A percentile compares a stretch with the other conserved stretches of the same genome.
Evolutionary conservation across 2,113 vertebrate genomes (phyloP).

Genomic region (Sander vitreus): DNA sequence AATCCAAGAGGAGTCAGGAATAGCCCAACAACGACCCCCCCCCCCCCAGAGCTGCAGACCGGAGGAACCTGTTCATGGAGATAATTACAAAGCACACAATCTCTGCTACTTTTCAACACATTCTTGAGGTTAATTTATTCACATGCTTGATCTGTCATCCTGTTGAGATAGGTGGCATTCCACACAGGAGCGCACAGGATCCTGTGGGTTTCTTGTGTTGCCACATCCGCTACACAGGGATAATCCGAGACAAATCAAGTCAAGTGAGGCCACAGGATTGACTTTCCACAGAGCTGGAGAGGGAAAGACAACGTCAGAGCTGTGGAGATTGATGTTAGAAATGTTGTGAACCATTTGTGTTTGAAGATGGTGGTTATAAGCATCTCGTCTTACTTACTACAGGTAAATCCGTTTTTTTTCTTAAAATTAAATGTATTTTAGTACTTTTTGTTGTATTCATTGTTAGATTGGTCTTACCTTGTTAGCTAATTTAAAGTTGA

Average conservation of each 20-base stretch:
- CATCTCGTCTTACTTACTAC: conserved; percentile 2
- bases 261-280: conserved; percentile 66
- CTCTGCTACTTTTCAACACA: conserved; percentile 19
- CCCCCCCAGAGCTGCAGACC: conserved; percentile 33
- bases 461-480: not conserved
- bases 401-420: conserved; percentile 52
- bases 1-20: conserved; percentile 80
- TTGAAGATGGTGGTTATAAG: conserved; percentile 14
- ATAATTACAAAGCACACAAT: conserved; percentile 5
- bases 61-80: conserved; percentile 11
- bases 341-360: conserved; percentile 13
- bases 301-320: conserved; percentile 42
- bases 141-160: not conserved
- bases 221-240: conserved; percentile 31
- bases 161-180: conserved; percentile 13
- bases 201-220: not conserved
- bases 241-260: conserved; percentile 75
- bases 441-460: not conserved
- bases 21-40: conserved; percentile 40
- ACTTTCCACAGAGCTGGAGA: conserved; percentile 47
- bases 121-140: conserved; percentile 14
- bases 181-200: conserved; percentile 21
- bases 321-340: conserved; percentile 36
- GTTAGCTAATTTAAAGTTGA: not conserved
- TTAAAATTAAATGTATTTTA: not conserved